Base-by-base conservation (phyloP, 2,797 vertebrate genomes). In the Periparus ater region DNA sequence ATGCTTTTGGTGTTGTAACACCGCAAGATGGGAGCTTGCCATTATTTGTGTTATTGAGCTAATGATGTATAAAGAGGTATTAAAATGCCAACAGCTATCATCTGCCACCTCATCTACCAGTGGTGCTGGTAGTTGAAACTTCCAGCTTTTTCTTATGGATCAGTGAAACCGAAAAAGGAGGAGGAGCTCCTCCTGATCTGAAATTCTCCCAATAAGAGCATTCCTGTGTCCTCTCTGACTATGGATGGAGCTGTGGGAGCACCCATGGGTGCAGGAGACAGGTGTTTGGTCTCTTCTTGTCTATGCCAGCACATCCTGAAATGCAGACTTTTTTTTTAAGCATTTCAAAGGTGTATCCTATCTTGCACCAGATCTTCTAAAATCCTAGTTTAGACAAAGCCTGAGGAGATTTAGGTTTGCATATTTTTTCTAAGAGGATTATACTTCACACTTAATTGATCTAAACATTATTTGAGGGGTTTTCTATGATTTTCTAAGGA, bases 351-450 rank as follows among this genome's bases (percentile, higher is more conserved):
- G 45, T 68, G 7, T 58, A 47, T 65, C 26, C 32, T 77, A 5
- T 89, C 89, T 83, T 74, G n/a, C 48, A 72, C 11, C 42, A 88
- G 38, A 61, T 95, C 88, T 83, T 85, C 57, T 73, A 48, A 88
- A 93, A 80, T 72, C 85, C 54, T 66, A 42, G 66, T 89, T 89
- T 65, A 81, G 85, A 84, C 70, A 66, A 93, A 88, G 76, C 62
- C 62, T 62, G 78, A 54, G 50, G 68, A 47, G 54, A 81, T 92
- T 89, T 88, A 61, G 54, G 76, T 90, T 93, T 91, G 63, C 85
- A 73, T 96, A 92, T 94, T 95, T 95, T 93, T 92, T 65, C 67
- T 89, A 71, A 93, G 87, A 91, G 81, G 92, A 95, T 96, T 92
- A 76, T 2, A 11, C 38, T 92, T 96, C 74, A 66, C 81, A 89